Evolutionary conservation across 2,113 vertebrate species (phyloP).

Genomic region (Microcebus tavaratra): DNA sequence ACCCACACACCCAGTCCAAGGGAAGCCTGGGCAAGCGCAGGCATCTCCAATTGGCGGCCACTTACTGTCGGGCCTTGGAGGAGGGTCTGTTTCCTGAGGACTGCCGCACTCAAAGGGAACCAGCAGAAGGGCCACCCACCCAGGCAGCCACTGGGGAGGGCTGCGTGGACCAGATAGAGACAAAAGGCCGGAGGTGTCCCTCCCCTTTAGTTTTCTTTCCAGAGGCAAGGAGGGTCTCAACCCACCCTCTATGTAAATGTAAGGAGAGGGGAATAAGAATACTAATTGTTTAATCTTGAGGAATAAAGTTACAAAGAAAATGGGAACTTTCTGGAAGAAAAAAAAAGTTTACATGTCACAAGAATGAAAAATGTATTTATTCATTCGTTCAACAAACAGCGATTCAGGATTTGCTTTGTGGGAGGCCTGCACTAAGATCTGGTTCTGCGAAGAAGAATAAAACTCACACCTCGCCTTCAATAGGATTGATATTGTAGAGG

Average conservation of each 20-base stretch:
- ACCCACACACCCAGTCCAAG: neutral
- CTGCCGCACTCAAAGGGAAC: neutral
- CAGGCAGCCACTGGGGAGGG: neutral
- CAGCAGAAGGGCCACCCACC: neutral
- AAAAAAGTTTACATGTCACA: neutral
- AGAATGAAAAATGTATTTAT: neutral
- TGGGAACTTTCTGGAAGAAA: neutral
- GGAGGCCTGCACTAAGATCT: neutral
- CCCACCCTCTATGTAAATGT: neutral
- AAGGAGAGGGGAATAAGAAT: neutral
- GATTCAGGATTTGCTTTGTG: neutral
- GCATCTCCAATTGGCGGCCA: neutral
- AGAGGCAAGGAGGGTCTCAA: neutral
- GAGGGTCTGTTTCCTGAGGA: neutral
- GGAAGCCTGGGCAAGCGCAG: neutral
- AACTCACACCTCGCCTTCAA: neutral
- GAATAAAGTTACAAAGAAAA: slow-evolving; percentile 17
- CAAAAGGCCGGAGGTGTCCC: neutral
- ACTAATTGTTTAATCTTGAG: neutral
- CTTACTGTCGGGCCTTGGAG: neutral
- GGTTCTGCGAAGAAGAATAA: neutral
- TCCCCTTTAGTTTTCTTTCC: neutral
- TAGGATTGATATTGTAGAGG: neutral
- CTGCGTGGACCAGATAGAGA: neutral
- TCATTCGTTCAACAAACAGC: neutral